Evolutionary conservation across 2,888 invertebrate genomes (phyloP).

Genomic region (Leucophenga montana): DNA sequence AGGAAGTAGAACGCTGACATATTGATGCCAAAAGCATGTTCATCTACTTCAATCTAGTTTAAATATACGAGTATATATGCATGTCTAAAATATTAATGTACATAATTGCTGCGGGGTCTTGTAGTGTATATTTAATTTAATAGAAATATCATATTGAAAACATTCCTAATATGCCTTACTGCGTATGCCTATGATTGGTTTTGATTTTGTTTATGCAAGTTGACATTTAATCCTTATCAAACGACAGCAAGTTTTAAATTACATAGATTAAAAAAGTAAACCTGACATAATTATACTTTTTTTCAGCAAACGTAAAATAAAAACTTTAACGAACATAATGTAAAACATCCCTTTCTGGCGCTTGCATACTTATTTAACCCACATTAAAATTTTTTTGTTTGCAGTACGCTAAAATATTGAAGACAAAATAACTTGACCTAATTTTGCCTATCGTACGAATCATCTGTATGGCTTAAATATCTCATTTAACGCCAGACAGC

Average conservation of each 20-base stretch:
- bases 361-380: slow-evolving; percentile 10
- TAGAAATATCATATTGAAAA: background rate
- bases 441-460: slow-evolving; percentile 60
- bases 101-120: background rate
- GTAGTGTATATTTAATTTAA: background rate
- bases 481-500: slow-evolving; percentile 64
- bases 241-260: no score
- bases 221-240: no score
- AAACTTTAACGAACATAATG: background rate
- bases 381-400: slow-evolving; percentile 10
- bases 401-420: background rate
- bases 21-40: slow-evolving; percentile 17
- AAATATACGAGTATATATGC: background rate
- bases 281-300: slow-evolving; percentile 53
- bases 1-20: background rate
- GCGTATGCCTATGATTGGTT: no score
- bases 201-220: no score
- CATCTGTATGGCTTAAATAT: slow-evolving; percentile 64
- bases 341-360: slow-evolving; percentile 12
- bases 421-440: slow-evolving; percentile 48
- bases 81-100: slow-evolving; percentile 18
- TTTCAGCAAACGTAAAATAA: slow-evolving; percentile 9
- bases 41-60: background rate
- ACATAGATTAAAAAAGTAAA: slow-evolving; percentile 44
- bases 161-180: background rate